These are phyloP conservation scores for Toxostoma redivivum DNA, from an alignment of 2,113 vertebrate species.

Conservation along the genomic window DNA sequence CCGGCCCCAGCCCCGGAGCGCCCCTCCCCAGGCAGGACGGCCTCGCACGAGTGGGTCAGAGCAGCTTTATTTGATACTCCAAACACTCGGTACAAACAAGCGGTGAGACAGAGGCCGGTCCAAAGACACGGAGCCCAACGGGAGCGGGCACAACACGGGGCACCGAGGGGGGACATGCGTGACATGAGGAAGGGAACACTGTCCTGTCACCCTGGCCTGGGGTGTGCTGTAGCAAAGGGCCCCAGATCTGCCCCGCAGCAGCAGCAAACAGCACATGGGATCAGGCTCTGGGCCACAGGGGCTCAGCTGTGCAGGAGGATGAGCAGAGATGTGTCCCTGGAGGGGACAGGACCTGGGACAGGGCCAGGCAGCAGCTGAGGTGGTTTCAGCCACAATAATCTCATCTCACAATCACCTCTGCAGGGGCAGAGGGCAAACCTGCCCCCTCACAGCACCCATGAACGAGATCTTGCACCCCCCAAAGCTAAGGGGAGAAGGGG, in stretches of 20 bases:
- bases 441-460: fast-evolving
- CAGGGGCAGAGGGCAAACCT: background rate
- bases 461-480: background rate
- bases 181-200: fast-evolving
- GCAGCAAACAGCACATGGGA: fast-evolving
- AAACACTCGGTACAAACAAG: constrained; percentile 58
- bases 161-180: fast-evolving
- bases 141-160: background rate
- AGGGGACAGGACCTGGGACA: fast-evolving
- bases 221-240: background rate
- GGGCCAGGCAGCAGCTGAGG: background rate
- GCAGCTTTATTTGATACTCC: constrained; percentile 57
- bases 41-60: background rate
- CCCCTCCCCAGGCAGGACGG: background rate
- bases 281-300: fast-evolving
- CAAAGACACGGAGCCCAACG: background rate
- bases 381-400: background rate
- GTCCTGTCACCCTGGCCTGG: background rate
- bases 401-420: background rate
- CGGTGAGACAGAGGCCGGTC: background rate
- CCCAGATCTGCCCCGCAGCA: fast-evolving
- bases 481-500: background rate
- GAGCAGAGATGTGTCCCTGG: fast-evolving
- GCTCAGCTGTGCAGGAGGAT: background rate
- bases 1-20: no score